A percentile compares a stretch with the other conserved stretches of the same genome.
Conservation (phyloP, 1,140 invertebrate genomes). For the Sweltsa coloradensis region DNA sequence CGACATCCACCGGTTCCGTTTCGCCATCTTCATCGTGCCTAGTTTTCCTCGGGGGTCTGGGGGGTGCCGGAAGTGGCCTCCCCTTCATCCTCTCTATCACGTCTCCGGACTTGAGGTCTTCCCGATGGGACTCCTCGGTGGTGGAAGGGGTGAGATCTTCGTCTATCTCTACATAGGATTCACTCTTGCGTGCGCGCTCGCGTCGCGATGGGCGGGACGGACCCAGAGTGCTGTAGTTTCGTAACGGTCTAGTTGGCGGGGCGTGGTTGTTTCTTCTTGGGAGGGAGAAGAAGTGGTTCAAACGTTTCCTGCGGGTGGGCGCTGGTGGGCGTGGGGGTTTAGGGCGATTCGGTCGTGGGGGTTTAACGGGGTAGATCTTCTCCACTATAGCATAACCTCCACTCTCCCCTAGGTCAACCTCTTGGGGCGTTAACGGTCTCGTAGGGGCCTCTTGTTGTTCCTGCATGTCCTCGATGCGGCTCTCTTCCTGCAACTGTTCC, state of each 20-base stretch:
- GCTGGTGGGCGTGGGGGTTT: conserved; percentile 6
- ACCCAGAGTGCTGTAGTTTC: conserved; percentile 56
- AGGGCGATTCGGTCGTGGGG: conserved; percentile 6
- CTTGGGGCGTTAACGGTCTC: too few species aligned
- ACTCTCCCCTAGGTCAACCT: conserved; percentile 27
- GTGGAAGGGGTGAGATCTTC: neutral
- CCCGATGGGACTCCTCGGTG: conserved; percentile 14
- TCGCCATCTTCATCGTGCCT: conserved; percentile 17
- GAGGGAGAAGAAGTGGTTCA: conserved; percentile 36
- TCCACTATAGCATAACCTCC: conserved; percentile 56
- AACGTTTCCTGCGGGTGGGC: conserved; percentile 4
- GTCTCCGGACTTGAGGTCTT: conserved; percentile 50
- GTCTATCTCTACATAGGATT: conserved; percentile 14
- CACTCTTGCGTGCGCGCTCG: conserved; percentile 9
- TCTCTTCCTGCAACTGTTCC: too few species aligned
- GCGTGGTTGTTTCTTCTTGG: conserved; percentile 23
- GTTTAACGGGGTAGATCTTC: conserved; percentile 3
- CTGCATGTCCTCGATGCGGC: too few species aligned
- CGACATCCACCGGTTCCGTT: neutral
- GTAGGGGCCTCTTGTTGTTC: too few species aligned
- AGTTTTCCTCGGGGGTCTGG: conserved; percentile 52
- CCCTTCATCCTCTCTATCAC: conserved; percentile 66
- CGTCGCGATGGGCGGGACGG: conserved; percentile 39
- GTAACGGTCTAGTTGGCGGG: conserved; percentile 35
- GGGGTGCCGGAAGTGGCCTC: conserved; percentile 66